Conservation (phyloP, 1,140 invertebrate genomes). For the Zophobas morio region DNA sequence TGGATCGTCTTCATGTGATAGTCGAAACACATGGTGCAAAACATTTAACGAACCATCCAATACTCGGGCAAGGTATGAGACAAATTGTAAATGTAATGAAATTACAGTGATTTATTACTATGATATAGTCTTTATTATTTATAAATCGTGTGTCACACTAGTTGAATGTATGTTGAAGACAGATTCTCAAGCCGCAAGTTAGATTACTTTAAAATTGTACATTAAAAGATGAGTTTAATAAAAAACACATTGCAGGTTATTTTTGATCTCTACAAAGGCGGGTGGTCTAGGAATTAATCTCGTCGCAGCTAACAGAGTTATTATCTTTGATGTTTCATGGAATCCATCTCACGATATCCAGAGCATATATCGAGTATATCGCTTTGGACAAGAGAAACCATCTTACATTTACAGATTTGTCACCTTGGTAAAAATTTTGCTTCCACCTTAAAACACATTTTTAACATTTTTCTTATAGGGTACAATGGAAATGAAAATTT, state of each 20-base stretch:
- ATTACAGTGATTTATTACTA: no score
- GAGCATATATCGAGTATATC: conserved; percentile 97
- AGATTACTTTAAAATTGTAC: no score
- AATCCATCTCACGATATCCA: conserved; percentile 95
- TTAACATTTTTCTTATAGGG: conserved; percentile 69
- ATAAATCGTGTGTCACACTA: no score
- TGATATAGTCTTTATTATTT: no score
- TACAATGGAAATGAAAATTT: conserved; percentile 94
- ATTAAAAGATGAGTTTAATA: no score
- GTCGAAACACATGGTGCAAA: conserved; percentile 84
- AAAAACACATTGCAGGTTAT: conserved; percentile 80
- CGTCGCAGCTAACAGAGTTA: conserved; percentile 89
- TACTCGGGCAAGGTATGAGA: conserved; percentile 76
- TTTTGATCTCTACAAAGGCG: conserved; percentile 90
- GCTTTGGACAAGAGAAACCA: conserved; percentile 93
- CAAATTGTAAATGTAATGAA: no score
- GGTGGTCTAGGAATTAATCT: conserved; percentile 91
- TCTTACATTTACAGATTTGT: conserved; percentile 97
- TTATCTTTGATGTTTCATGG: conserved; percentile 94
- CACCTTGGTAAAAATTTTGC: conserved; percentile 69
- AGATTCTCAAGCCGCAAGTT: no score
- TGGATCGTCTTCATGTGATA: conserved; percentile 86
- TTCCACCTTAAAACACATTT: no score
- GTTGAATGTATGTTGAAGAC: no score
- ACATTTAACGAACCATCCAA: conserved; percentile 89